Percentiles rank a stretch among this genome's conserved stretches.
Evolutionary conservation across 2,113 vertebrate species (phyloP).

Genomic region (Laticauda laticaudata): DNA sequence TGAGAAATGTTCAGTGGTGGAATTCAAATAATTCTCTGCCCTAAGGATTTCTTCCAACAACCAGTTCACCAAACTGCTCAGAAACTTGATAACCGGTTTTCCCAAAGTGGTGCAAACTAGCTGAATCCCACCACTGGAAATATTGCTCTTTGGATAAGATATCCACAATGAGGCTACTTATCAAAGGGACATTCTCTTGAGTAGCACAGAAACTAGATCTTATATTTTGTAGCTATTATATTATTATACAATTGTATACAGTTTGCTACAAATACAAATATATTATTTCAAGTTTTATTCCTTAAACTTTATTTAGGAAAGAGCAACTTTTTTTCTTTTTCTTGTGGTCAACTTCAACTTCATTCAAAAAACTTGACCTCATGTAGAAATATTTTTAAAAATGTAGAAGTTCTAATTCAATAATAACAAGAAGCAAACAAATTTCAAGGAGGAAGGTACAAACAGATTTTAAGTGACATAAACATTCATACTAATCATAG

Average conservation of each 20-base stretch:
- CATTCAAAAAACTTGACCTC: neutral
- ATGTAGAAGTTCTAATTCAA: slow-evolving; percentile 23
- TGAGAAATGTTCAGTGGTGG: neutral
- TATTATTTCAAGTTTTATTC: neutral
- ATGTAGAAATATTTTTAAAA: neutral
- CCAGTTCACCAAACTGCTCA: no score
- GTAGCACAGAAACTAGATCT: neutral
- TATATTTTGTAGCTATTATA: neutral
- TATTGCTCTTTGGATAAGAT: neutral
- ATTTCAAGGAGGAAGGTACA: neutral
- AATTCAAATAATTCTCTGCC: no score
- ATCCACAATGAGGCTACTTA: neutral
- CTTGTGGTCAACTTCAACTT: neutral
- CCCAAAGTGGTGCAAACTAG: no score
- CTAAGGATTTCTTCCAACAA: no score
- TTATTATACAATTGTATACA: neutral
- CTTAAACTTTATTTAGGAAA: neutral
- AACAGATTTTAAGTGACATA: neutral
- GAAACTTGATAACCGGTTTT: no score
- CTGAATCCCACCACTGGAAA: neutral
- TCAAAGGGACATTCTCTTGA: neutral
- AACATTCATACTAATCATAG: neutral
- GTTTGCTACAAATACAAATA: neutral
- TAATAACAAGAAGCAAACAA: neutral
- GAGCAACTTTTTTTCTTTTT: neutral